Evolutionary conservation across 1,140 invertebrate species (phyloP).

Genomic region (Solen grandis): DNA sequence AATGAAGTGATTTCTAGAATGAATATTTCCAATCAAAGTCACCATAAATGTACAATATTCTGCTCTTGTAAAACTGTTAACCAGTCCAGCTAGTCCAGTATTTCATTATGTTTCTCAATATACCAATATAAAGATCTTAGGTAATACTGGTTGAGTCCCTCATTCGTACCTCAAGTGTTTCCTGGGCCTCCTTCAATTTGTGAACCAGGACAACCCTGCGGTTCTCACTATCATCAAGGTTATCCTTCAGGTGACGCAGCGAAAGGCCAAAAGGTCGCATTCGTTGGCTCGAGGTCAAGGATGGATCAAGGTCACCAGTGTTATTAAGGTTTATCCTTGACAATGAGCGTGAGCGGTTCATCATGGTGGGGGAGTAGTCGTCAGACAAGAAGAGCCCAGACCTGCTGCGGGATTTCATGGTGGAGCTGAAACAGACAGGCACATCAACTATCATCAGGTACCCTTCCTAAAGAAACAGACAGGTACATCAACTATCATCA

Average conservation of each 20-base stretch:
- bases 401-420: constrained; percentile 61
- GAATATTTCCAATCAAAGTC: no score
- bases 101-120: no score
- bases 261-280: constrained; percentile 55
- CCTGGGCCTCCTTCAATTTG: constrained; percentile 78
- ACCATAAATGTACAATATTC: no score
- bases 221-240: constrained; percentile 75
- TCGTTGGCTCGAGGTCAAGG: constrained; percentile 18
- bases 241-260: constrained; percentile 61
- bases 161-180: constrained; percentile 71
- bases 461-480: no score
- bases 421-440: constrained; percentile 60
- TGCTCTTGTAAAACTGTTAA: no score
- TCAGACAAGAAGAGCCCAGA: constrained; percentile 37
- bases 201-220: constrained; percentile 71
- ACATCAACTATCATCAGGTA: no score
- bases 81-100: no score
- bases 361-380: constrained; percentile 32
- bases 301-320: constrained; percentile 54
- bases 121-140: no score
- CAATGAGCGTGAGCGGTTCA: constrained; percentile 68
- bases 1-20: no score
- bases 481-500: no score
- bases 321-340: constrained; percentile 61
- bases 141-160: no score